Conservation (phyloP, 1,140 invertebrate species). For the Drosophila arawakana region DNA sequence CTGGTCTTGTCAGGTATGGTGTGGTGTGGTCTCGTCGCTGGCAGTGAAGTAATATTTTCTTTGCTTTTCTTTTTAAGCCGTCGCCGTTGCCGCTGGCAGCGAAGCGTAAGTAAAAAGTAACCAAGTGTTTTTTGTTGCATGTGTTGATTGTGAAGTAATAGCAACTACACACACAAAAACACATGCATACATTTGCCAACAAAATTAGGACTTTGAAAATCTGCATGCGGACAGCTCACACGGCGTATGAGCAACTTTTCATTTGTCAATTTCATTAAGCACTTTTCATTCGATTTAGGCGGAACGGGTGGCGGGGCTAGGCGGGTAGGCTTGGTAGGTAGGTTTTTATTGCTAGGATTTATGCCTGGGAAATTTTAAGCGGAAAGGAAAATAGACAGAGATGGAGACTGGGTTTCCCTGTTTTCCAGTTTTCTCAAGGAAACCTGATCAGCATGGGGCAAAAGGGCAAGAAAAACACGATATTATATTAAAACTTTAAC, state of each 20-base stretch:
- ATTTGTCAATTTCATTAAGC: constrained; percentile 54
- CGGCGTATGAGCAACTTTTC: constrained; percentile 59
- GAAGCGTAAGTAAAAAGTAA: constrained; percentile 71
- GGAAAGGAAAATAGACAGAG: constrained; percentile 1
- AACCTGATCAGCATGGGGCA: not conserved
- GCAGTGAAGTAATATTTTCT: constrained; percentile 81
- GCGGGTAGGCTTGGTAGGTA: not conserved
- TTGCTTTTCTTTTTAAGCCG: constrained; percentile 25
- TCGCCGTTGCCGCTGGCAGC: constrained; percentile 59
- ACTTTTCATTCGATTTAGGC: constrained; percentile 33
- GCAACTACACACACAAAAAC: constrained; percentile 18
- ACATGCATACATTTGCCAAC: not conserved
- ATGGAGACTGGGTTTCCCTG: constrained; percentile 4
- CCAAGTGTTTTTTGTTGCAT: constrained; percentile 38
- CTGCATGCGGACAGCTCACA: constrained; percentile 54
- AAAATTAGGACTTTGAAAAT: constrained; percentile 74
- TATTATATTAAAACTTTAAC: constrained; percentile 17
- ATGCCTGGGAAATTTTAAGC: constrained; percentile 47
- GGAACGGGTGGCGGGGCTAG: not conserved
- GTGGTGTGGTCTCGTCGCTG: constrained; percentile 54
- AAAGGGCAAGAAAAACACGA: constrained; percentile 15
- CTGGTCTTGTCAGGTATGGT: constrained; percentile 26
- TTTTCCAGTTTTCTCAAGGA: not conserved
- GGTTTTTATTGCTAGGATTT: constrained; percentile 40
- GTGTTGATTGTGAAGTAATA: constrained; percentile 67